These are phyloP conservation scores for Promerops cafer DNA, from an alignment of 2,113 vertebrate genomes.

Conservation along the genomic window DNA sequence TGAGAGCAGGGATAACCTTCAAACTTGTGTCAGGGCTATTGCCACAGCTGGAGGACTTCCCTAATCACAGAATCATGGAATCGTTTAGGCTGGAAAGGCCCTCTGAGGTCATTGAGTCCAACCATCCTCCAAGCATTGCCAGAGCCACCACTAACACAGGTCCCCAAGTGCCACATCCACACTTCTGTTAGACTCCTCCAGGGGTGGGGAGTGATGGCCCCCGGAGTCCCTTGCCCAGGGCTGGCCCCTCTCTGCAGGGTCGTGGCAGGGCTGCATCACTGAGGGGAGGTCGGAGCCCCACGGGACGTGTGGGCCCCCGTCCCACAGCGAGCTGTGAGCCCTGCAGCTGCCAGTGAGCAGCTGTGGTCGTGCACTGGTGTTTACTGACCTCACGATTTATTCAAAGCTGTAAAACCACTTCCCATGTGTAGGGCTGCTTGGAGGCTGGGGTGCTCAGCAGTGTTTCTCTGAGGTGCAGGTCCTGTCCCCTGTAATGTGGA, in stretches of 20 bases:
- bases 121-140: neutral
- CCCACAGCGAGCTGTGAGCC: neutral
- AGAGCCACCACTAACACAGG: neutral
- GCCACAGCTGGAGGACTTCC: neutral
- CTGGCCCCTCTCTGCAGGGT: neutral
- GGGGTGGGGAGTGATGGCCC: neutral
- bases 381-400: neutral
- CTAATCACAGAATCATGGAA: neutral
- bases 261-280: neutral
- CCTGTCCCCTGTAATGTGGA: neutral
- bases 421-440: neutral
- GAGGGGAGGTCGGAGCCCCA: rapidly evolving
- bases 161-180: neutral
- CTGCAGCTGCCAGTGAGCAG: neutral
- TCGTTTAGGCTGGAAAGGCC: neutral
- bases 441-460: neutral
- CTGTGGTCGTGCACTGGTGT: neutral
- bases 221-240: rapidly evolving
- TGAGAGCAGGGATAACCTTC: neutral
- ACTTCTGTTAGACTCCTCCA: neutral
- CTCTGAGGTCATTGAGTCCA: neutral
- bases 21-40: neutral
- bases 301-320: neutral
- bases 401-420: neutral
- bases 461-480: rapidly evolving